Evolutionary conservation across 2,797 vertebrate species (phyloP).

Genomic region (Argentina silus): DNA sequence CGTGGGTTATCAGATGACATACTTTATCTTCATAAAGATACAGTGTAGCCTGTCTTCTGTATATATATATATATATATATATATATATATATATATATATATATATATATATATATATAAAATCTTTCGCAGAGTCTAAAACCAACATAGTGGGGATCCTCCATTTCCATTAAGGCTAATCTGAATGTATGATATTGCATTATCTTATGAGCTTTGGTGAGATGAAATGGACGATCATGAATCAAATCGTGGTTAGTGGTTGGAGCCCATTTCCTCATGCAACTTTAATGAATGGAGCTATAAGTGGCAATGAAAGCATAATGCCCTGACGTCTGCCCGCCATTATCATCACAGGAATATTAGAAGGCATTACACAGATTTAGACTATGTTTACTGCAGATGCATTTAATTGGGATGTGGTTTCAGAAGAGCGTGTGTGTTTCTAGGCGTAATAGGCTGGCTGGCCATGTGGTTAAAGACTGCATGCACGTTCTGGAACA

Average conservation of each 20-base stretch:
- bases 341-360: background rate
- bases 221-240: background rate
- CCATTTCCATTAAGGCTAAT: background rate
- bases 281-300: slow-evolving; percentile 18
- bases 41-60: too few species aligned
- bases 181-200: background rate
- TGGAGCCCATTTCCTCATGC: background rate
- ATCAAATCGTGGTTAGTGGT: slow-evolving; percentile 20
- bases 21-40: slow-evolving; percentile 50
- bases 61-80: too few species aligned
- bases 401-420: background rate
- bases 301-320: slow-evolving; percentile 5
- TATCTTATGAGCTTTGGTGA: background rate
- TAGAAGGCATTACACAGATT: background rate
- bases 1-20: slow-evolving; percentile 61
- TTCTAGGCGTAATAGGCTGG: too few species aligned
- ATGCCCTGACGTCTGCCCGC: background rate
- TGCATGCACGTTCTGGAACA: too few species aligned
- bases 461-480: too few species aligned
- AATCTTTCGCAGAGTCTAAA: background rate
- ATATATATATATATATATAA: too few species aligned
- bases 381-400: background rate
- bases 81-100: too few species aligned
- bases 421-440: too few species aligned
- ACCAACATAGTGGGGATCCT: background rate